phyloP scores from a whole-genome alignment of 2,797 vertebrate genomes.

The Manis pentadactyla region DNA sequence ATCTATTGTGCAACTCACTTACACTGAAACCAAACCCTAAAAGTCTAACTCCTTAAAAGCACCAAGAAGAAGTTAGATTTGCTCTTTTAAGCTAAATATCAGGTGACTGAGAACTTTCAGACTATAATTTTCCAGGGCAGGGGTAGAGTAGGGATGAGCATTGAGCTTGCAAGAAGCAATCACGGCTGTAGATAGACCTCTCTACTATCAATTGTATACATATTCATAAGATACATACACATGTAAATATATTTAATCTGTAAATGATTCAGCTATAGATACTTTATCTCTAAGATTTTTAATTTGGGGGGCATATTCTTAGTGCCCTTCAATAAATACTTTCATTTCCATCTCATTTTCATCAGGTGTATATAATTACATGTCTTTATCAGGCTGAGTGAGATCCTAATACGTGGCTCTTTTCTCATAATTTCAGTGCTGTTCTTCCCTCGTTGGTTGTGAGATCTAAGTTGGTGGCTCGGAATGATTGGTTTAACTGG shows the following conservation, averaged over 20 bases:
- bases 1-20: background rate
- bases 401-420: background rate
- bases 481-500: background rate
- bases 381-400: background rate
- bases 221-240: background rate
- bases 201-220: background rate
- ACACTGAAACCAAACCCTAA: background rate
- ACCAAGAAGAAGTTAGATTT: background rate
- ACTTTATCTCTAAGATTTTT: background rate
- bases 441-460: background rate
- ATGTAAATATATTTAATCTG: background rate
- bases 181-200: background rate
- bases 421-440: constrained; percentile 2
- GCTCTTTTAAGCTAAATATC: constrained; percentile 6
- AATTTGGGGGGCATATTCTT: background rate
- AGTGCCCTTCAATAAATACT: background rate
- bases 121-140: background rate
- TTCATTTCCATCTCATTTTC: constrained; percentile 12
- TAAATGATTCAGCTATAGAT: background rate
- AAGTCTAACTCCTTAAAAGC: background rate
- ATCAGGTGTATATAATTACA: background rate
- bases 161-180: background rate
- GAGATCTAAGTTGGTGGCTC: background rate
- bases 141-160: background rate
- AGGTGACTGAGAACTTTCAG: background rate